Evolutionary conservation across 2,888 invertebrate species (phyloP).

Genomic region (Colostygia pectinataria): DNA sequence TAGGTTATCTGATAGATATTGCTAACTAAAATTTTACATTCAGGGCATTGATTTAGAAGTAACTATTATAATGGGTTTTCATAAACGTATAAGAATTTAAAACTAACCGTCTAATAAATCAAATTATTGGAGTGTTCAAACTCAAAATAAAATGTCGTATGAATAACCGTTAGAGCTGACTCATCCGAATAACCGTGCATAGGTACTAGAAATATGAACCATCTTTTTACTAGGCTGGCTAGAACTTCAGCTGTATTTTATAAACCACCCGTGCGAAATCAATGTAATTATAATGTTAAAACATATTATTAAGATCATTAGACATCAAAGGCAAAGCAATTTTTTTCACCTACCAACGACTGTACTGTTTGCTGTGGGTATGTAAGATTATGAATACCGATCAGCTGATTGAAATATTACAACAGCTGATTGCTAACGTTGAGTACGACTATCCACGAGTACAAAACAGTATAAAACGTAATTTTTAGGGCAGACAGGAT

Average conservation of each 20-base stretch:
- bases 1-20: too few relatives aligned
- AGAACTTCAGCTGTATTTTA: conserved; percentile 1
- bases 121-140: neutral
- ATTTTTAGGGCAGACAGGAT: conserved; percentile 1
- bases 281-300: neutral
- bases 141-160: neutral
- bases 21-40: too few relatives aligned
- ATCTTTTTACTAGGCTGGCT: neutral
- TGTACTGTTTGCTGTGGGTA: neutral
- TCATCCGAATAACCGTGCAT: conserved; percentile 4
- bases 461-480: neutral
- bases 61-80: too few relatives aligned
- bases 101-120: too few relatives aligned
- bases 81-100: too few relatives aligned
- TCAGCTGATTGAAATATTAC: conserved; percentile 9
- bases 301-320: neutral
- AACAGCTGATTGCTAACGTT: conserved; percentile 7
- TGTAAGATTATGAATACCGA: neutral
- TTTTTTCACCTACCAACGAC: neutral
- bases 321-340: neutral
- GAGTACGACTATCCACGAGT: neutral
- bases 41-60: too few relatives aligned
- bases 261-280: neutral
- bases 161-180: conserved; percentile 5
- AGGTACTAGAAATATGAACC: neutral